A percentile compares a stretch with the other conserved stretches of the same genome.
phyloP scores from a whole-genome alignment of 1,140 invertebrate genomes.

The Arion vulgaris region DNA sequence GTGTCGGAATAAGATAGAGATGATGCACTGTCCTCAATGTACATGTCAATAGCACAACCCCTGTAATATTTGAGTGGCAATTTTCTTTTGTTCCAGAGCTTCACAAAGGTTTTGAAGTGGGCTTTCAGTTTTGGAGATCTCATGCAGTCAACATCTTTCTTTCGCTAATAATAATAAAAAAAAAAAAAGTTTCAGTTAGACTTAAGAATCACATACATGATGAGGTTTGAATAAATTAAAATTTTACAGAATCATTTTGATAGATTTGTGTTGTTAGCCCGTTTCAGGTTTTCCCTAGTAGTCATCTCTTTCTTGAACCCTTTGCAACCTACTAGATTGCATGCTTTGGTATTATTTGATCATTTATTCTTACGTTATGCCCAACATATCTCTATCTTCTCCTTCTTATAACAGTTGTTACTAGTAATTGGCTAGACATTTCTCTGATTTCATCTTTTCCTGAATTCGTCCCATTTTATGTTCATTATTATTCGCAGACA shows the following conservation, averaged over 20 bases:
- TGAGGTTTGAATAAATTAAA: not conserved
- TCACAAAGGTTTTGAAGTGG: slow-evolving; percentile 57
- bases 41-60: not conserved
- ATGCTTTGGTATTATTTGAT: too few relatives aligned
- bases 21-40: slow-evolving; percentile 14
- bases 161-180: slow-evolving; percentile 47
- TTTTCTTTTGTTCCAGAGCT: slow-evolving; percentile 62
- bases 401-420: too few relatives aligned
- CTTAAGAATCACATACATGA: too few relatives aligned
- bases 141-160: slow-evolving; percentile 50
- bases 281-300: too few relatives aligned
- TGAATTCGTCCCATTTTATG: too few relatives aligned
- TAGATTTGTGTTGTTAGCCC: not conserved
- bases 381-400: too few relatives aligned
- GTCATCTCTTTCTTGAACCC: too few relatives aligned
- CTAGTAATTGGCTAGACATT: too few relatives aligned
- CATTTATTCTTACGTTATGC: too few relatives aligned
- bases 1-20: not conserved
- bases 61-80: slow-evolving; percentile 43
- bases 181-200: not conserved
- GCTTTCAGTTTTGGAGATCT: slow-evolving; percentile 55
- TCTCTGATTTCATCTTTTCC: too few relatives aligned
- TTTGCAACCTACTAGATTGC: too few relatives aligned
- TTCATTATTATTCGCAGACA: too few relatives aligned
- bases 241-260: not conserved